Conservation (phyloP, 2,113 vertebrate genomes). For the Pseudorectes ferrugineus region DNA sequence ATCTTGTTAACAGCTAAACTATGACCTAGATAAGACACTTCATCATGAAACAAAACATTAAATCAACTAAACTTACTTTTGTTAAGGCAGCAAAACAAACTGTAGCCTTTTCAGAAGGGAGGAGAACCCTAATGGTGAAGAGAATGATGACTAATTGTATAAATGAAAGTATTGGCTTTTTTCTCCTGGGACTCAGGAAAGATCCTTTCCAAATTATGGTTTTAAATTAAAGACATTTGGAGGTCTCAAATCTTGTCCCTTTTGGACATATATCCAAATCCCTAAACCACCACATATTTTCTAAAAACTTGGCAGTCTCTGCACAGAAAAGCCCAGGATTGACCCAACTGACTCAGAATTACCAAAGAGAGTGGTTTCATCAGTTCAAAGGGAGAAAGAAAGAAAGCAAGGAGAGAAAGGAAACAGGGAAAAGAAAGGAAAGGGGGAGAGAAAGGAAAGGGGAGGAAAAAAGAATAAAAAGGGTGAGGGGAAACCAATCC, state of each 20-base stretch:
- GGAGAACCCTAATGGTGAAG: background rate
- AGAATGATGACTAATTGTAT: background rate
- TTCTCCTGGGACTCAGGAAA: background rate
- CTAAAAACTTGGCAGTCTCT: background rate
- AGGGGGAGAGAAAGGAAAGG: no score
- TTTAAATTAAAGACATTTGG: slow-evolving; percentile 42
- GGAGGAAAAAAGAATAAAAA: background rate
- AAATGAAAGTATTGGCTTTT: background rate
- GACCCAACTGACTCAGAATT: background rate
- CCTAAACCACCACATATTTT: background rate
- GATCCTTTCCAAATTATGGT: background rate
- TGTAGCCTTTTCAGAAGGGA: background rate
- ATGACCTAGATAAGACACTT: slow-evolving; percentile 17
- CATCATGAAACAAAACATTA: slow-evolving; percentile 9
- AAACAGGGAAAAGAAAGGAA: background rate
- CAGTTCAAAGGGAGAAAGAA: background rate
- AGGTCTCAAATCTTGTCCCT: background rate
- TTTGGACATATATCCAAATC: background rate
- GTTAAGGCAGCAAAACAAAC: slow-evolving; percentile 16
- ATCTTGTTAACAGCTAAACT: slow-evolving; percentile 14
- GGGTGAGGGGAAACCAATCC: background rate
- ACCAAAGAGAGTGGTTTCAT: background rate
- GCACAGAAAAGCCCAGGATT: background rate
- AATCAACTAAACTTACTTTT: background rate
- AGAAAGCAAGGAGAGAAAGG: no score